These are phyloP conservation scores for Dendrolimus kikuchii DNA, from an alignment of 1,140 invertebrate species.

Conservation along the genomic window DNA sequence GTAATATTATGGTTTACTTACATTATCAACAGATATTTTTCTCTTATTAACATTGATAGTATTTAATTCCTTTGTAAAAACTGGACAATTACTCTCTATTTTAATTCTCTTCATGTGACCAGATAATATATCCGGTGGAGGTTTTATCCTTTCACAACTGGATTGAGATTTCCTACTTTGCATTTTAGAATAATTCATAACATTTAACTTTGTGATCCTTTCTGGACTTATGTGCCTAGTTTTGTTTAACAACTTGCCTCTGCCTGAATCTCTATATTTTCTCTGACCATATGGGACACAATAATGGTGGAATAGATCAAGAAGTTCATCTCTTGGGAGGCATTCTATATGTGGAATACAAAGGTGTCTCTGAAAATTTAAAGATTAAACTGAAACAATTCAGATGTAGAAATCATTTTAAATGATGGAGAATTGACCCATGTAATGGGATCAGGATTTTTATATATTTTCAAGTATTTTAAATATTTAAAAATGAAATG, in stretches of 20 bases:
- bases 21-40: conserved; percentile 41
- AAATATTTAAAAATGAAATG: no score
- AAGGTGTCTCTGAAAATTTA: conserved; percentile 40
- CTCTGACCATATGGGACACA: conserved; percentile 59
- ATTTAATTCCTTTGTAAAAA: conserved; percentile 11
- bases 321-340: conserved; percentile 43
- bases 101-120: conserved; percentile 56
- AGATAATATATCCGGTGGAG: conserved; percentile 43
- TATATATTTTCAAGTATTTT: no score
- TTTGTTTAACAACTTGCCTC: conserved; percentile 52
- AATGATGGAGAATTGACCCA: no score
- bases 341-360: conserved; percentile 35
- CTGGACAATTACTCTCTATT: conserved; percentile 28
- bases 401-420: no score
- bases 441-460: no score
- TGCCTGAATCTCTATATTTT: conserved; percentile 48
- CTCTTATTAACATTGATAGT: conserved; percentile 29
- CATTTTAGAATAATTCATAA: conserved; percentile 12
- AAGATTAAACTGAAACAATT: no score
- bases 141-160: conserved; percentile 40
- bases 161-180: conserved; percentile 15
- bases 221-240: conserved; percentile 39
- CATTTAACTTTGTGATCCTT: conserved; percentile 20
- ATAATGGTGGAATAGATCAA: conserved; percentile 54
- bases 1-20: conserved; percentile 23